Evolutionary conservation across 2,888 invertebrate genomes (phyloP).

Genomic region (Harpalus rufipes): DNA sequence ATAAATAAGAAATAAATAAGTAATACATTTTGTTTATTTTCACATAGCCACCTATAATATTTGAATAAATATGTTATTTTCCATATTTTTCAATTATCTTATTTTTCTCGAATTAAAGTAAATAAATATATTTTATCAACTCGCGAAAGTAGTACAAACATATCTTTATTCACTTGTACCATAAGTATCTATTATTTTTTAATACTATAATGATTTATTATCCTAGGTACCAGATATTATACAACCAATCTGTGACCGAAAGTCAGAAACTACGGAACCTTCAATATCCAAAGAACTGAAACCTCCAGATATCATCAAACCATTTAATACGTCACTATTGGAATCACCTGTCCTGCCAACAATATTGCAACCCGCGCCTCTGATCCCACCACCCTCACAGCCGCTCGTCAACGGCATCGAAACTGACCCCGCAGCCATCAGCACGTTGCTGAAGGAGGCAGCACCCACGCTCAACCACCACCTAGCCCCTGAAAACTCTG

Average conservation of each 20-base stretch:
- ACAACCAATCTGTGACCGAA: conserved; percentile 72
- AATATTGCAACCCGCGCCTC: conserved; percentile 48
- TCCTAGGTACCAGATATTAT: conserved; percentile 72
- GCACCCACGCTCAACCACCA: conserved; percentile 72
- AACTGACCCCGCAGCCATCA: conserved; percentile 85
- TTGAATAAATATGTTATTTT: too few species aligned
- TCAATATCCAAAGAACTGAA: conserved; percentile 76
- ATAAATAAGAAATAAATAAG: too few species aligned
- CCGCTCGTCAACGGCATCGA: conserved; percentile 83
- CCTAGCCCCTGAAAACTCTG: conserved; percentile 74
- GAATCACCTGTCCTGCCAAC: conserved; percentile 61
- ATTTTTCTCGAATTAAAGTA: too few species aligned
- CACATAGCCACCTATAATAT: too few species aligned
- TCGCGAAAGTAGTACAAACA: too few species aligned
- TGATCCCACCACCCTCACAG: conserved; percentile 65
- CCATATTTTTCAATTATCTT: too few species aligned
- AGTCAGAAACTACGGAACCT: conserved; percentile 50
- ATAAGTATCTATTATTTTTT: too few species aligned
- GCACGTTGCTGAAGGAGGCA: conserved; percentile 83
- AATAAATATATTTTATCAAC: too few species aligned
- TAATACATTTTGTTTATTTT: too few species aligned
- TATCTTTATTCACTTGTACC: too few species aligned
- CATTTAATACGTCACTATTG: conserved; percentile 72
- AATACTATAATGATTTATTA: neutral
- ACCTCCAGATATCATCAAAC: conserved; percentile 76